A percentile compares a stretch with the other conserved stretches of the same genome.
These are phyloP conservation scores for Coremacera marginata DNA, from an alignment of 2,888 invertebrate genomes.

Conservation along the genomic window DNA sequence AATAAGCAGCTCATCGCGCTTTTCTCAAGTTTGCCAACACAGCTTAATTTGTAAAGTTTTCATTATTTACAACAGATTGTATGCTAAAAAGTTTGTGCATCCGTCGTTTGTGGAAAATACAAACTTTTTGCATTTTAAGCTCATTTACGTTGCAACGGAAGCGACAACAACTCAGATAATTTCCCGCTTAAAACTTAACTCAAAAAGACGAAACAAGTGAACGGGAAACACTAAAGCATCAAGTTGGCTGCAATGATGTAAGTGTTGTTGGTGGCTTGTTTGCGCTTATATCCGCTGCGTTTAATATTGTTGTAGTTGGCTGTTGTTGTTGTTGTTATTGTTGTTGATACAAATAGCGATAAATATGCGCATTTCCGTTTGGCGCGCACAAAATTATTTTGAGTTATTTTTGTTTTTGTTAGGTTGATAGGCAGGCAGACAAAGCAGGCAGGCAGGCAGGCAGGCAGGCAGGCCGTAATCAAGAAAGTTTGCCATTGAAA, in stretches of 20 bases:
- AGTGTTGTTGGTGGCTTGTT: background rate
- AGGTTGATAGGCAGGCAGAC: too few species aligned
- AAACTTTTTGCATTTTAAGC: constrained; percentile 37
- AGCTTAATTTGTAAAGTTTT: constrained; percentile 31
- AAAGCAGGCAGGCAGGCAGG: too few species aligned
- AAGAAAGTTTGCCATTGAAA: constrained; percentile 24
- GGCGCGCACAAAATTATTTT: constrained; percentile 15
- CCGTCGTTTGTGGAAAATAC: background rate
- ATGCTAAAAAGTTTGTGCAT: background rate
- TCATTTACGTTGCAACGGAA: constrained; percentile 33
- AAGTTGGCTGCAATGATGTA: constrained; percentile 25
- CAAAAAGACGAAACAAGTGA: constrained; percentile 28
- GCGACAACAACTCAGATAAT: constrained; percentile 23
- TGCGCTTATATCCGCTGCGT: constrained; percentile 23
- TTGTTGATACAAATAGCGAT: constrained; percentile 23
- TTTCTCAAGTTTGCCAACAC: background rate
- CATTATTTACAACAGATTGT: constrained; percentile 6
- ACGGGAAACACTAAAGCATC: constrained; percentile 30
- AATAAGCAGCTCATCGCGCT: background rate
- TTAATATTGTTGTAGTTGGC: constrained; percentile 7
- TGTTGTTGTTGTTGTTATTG: constrained; percentile 9
- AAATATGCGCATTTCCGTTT: constrained; percentile 34
- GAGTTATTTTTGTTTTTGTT: constrained; percentile 23
- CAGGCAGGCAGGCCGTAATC: constrained; percentile 25
- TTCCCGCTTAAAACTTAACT: constrained; percentile 20